Evolutionary conservation across 2,888 invertebrate genomes (phyloP).

Genomic region (Dusona sp.): DNA sequence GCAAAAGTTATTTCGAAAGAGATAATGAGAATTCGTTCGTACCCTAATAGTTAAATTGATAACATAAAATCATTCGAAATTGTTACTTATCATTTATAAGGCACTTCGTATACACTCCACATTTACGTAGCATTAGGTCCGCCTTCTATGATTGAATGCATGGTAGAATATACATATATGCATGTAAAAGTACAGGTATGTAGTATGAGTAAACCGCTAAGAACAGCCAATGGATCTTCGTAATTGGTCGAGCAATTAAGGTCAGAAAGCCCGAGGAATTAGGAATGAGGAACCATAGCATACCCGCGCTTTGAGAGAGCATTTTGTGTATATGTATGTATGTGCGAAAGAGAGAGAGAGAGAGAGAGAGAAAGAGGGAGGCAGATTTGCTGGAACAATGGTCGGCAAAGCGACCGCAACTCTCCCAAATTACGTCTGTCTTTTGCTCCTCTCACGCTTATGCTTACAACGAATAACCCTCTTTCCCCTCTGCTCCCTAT

Average conservation of each 20-base stretch:
- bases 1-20: too few relatives aligned
- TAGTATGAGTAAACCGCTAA: constrained; percentile 52
- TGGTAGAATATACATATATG: not conserved
- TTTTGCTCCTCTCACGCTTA: constrained; percentile 53
- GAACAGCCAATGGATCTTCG: constrained; percentile 66
- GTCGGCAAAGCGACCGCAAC: constrained; percentile 68
- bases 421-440: constrained; percentile 64
- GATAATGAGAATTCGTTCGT: not conserved
- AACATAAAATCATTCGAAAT: constrained; percentile 14
- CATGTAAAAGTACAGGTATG: constrained; percentile 4
- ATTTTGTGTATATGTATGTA: not conserved
- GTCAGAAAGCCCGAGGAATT: constrained; percentile 65
- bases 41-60: not conserved
- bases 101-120: constrained; percentile 2
- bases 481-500: not conserved
- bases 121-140: constrained; percentile 32
- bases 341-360: constrained; percentile 26
- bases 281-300: constrained; percentile 50
- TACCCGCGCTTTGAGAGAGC: not conserved
- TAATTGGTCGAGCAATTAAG: constrained; percentile 69
- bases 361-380: constrained; percentile 14
- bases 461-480: constrained; percentile 41
- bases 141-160: constrained; percentile 42
- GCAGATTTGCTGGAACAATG: constrained; percentile 69
- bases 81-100: constrained; percentile 11